These are phyloP conservation scores for Copidosoma aretas DNA, from an alignment of 2,888 invertebrate species.

Conservation along the genomic window DNA sequence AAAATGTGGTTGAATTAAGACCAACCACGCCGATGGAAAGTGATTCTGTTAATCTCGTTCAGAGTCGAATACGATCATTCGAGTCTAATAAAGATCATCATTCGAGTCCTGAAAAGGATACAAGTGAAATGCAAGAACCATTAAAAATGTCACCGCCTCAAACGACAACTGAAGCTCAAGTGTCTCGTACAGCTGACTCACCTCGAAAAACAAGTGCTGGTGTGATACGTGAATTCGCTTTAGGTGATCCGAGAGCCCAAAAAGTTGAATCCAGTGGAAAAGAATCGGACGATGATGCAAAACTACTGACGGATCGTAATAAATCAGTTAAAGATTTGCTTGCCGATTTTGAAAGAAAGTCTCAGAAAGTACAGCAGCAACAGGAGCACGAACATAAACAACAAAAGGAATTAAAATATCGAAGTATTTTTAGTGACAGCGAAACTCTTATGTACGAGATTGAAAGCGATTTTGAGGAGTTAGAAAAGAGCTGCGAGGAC, in stretches of 20 bases:
- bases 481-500: constrained; percentile 22
- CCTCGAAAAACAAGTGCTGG: constrained; percentile 43
- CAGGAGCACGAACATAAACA: constrained; percentile 46
- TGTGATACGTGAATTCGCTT: constrained; percentile 51
- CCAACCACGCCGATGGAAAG: neutral
- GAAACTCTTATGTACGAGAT: constrained; percentile 64
- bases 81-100: constrained; percentile 48
- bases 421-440: constrained; percentile 63
- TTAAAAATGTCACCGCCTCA: constrained; percentile 59
- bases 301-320: constrained; percentile 49
- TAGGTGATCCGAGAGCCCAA: constrained; percentile 42
- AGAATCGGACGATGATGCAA: constrained; percentile 38
- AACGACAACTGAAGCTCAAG: constrained; percentile 59
- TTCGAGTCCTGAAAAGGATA: constrained; percentile 48
- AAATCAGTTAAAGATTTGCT: constrained; percentile 63
- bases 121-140: constrained; percentile 60
- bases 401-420: constrained; percentile 54
- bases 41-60: constrained; percentile 51
- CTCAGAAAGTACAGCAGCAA: constrained; percentile 54
- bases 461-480: constrained; percentile 59
- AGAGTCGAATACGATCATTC: constrained; percentile 56
- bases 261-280: constrained; percentile 6
- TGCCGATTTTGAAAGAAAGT: constrained; percentile 63
- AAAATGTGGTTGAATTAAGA: neutral
- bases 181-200: constrained; percentile 54